Evolutionary conservation across 2,113 vertebrate genomes (phyloP).

Genomic region (Salvelinus sp.): DNA sequence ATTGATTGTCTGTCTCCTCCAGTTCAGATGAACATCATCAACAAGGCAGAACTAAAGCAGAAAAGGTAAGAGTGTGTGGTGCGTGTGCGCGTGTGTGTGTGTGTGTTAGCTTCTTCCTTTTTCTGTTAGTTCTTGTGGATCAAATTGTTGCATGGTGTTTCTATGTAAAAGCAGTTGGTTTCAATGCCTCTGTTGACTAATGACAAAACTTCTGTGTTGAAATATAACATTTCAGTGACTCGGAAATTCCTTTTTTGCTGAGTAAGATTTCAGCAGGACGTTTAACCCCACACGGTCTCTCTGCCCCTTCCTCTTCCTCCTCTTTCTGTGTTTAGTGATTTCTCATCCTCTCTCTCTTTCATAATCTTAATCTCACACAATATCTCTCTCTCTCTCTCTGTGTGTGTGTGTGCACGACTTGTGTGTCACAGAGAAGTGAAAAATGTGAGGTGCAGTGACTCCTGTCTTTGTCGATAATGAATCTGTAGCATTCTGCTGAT

Average conservation of each 20-base stretch:
- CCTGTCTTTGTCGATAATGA: slow-evolving; percentile 3
- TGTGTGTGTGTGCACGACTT: neutral
- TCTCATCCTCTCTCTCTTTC: neutral
- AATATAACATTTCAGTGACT: neutral
- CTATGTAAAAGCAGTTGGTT: no score
- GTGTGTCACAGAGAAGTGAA: neutral
- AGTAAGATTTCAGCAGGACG: neutral
- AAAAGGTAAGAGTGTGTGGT: no score
- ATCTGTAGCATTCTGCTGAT: neutral
- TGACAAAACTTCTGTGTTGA: neutral
- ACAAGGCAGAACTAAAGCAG: no score
- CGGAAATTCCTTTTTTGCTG: neutral
- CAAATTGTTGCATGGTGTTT: no score
- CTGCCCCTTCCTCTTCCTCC: neutral
- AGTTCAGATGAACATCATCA: no score
- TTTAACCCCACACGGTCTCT: neutral
- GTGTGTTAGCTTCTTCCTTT: neutral
- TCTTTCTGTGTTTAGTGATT: no score
- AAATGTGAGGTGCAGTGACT: neutral
- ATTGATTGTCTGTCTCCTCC: no score
- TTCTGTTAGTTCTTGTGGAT: neutral
- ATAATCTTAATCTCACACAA: neutral
- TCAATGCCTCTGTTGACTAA: no score
- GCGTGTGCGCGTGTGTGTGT: rapidly evolving
- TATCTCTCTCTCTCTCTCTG: neutral